Evolutionary conservation across 2,888 invertebrate species (phyloP), one percentile per base, ranked within the genome.

Genomic region (Agrotis segetum): DNA sequence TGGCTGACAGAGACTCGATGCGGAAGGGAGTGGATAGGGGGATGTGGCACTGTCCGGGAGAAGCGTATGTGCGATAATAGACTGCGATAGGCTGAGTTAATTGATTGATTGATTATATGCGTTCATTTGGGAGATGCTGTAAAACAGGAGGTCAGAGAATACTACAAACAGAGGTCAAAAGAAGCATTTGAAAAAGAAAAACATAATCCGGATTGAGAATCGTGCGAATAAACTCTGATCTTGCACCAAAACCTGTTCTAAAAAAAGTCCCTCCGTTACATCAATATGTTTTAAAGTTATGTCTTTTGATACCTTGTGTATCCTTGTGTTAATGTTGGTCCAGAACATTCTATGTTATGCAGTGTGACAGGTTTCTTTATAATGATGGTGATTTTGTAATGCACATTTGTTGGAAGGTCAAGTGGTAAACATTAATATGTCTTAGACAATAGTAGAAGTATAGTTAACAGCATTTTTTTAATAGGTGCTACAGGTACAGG

Each of bases 201-300:
- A 24, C 5, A 3, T 1, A 11, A 34, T 5, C 5, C 14, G 6
- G 0, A n/a, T 52, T 4, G 21, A 40, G 3, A 56, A 47, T 16
- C 29, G 11, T 50, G 19, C 0, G 34, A 68, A 53, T 67, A 64
- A 52, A 49, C 17, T 60, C 40, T 11, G 17, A 55, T 1, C 17
- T 65, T 76, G 59, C 62, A 52, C 24, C 52, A 50, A 68, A 72
- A 79, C 82, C 60, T 24, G 79, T 79, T 21, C 17, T 19, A 49
- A 62, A 71, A 11, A 21, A 69, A 47, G 53, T 29, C 62, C 56
- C 77, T 52, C 19, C 0, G 40, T 53, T 58, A 29, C 63, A 47
- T 59, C 47, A 16, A 52, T 14, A 73, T 72, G 53, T 24, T 79
- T 60, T 5, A 47, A 67, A 21, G 60, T 63, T 14, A 59, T 11